phyloP scores from a whole-genome alignment of 2,888 invertebrate species.

The Eremobia ochroleuca region DNA sequence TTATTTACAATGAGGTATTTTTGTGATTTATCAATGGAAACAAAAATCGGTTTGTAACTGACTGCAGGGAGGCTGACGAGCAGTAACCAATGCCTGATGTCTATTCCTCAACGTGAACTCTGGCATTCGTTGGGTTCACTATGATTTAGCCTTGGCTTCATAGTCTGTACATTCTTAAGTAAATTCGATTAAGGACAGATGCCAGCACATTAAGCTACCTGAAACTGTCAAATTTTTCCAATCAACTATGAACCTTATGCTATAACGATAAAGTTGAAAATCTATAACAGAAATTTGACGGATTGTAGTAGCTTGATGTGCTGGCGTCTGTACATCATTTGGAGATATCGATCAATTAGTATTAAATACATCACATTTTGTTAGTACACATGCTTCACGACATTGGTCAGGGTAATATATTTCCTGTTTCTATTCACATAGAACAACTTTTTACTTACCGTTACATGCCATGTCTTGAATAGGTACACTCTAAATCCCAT shows the following conservation, averaged over 20 bases:
- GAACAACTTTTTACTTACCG: neutral
- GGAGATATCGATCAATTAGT: neutral
- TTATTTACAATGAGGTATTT: slow-evolving; percentile 30
- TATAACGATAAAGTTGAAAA: too few relatives aligned
- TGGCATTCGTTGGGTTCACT: neutral
- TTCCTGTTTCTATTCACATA: neutral
- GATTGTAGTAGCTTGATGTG: too few relatives aligned
- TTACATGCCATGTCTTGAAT: neutral
- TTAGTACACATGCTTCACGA: slow-evolving; percentile 8
- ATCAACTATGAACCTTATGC: too few relatives aligned
- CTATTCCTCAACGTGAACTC: neutral
- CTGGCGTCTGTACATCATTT: neutral
- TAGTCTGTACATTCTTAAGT: neutral
- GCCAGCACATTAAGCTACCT: too few relatives aligned
- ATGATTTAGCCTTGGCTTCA: neutral
- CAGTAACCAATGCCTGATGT: neutral
- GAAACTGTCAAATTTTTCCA: too few relatives aligned
- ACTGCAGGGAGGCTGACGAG: neutral
- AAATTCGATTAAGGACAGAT: neutral
- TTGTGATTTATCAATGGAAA: neutral
- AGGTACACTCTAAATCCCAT: neutral
- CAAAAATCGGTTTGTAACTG: neutral
- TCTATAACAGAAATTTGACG: too few relatives aligned
- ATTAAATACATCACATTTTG: neutral
- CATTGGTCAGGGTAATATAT: neutral